Evolutionary conservation across 2,888 invertebrate genomes (phyloP).

Genomic region (Caenorhabditis sinica): DNA sequence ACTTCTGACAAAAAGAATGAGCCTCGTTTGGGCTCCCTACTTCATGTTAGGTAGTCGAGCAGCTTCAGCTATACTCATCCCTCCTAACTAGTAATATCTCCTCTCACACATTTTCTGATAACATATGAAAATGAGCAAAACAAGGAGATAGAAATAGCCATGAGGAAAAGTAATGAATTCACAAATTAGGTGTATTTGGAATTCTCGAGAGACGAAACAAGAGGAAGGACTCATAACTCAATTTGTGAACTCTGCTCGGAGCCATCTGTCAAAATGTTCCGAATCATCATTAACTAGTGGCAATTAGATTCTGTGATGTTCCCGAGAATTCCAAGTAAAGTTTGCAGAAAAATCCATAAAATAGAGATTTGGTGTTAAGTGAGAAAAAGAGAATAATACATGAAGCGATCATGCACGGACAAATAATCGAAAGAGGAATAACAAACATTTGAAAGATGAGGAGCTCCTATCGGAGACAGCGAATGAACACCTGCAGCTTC

Average conservation of each 20-base stretch:
- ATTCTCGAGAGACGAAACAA: conserved; percentile 35
- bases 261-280: conserved; percentile 66
- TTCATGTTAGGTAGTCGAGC: too few relatives aligned
- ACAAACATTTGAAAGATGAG: conserved; percentile 40
- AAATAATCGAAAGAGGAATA: conserved; percentile 30
- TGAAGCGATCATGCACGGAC: conserved; percentile 53
- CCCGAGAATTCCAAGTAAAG: neutral
- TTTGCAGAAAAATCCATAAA: neutral
- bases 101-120: conserved; percentile 8
- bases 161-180: conserved; percentile 22
- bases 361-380: conserved; percentile 4
- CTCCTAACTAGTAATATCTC: neutral
- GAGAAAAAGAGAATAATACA: conserved; percentile 30
- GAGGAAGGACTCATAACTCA: conserved; percentile 55
- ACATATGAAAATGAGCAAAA: conserved; percentile 14
- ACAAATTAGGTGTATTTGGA: conserved; percentile 55
- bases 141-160: conserved; percentile 5
- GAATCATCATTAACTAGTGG: conserved; percentile 64
- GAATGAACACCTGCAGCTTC: conserved; percentile 54
- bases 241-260: conserved; percentile 42
- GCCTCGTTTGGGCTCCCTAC: too few relatives aligned
- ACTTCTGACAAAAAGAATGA: too few relatives aligned
- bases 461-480: conserved; percentile 17
- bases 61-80: conserved; percentile 9
- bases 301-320: conserved; percentile 30